Evolutionary conservation across 2,797 vertebrate genomes (phyloP).

Genomic region (Smutsia gigantea): DNA sequence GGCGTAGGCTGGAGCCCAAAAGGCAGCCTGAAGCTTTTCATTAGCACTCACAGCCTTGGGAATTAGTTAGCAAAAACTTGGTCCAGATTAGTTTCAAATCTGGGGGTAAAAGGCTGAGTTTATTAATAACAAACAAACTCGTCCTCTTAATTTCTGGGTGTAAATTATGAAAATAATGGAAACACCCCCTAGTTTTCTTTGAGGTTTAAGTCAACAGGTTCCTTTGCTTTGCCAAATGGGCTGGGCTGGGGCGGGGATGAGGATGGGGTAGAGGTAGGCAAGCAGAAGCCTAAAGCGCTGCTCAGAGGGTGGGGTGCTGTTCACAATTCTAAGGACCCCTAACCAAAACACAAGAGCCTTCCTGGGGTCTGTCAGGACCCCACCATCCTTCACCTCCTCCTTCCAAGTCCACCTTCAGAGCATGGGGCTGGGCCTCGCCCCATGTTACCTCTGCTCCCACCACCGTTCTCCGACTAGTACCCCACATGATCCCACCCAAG

Average conservation of each 20-base stretch:
- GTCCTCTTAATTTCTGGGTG: conserved; percentile 21
- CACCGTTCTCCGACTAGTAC: not conserved
- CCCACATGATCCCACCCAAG: not conserved
- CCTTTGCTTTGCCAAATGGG: not conserved
- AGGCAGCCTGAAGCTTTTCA: not conserved
- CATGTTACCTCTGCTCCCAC: not conserved
- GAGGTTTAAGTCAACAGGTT: not conserved
- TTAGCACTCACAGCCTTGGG: not conserved
- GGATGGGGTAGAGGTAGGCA: rapidly evolving
- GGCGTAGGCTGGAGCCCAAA: not conserved
- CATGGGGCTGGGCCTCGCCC: not conserved
- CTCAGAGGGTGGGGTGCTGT: not conserved
- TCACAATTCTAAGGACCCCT: not conserved
- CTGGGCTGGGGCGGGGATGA: not conserved
- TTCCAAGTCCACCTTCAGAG: not conserved
- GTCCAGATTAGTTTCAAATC: conserved; percentile 26
- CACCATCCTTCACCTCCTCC: not conserved
- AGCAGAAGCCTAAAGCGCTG: not conserved
- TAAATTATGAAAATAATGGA: conserved; percentile 55
- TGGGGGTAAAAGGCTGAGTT: conserved; percentile 5
- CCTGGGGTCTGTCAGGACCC: not conserved
- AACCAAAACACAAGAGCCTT: not conserved
- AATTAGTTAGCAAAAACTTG: not conserved
- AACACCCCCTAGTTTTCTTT: not conserved
- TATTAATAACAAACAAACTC: conserved; percentile 31